Percentiles rank a stretch among this genome's conserved stretches.
Evolutionary conservation across 1,140 invertebrate species (phyloP).

Genomic region (Nasonia vitripennis): DNA sequence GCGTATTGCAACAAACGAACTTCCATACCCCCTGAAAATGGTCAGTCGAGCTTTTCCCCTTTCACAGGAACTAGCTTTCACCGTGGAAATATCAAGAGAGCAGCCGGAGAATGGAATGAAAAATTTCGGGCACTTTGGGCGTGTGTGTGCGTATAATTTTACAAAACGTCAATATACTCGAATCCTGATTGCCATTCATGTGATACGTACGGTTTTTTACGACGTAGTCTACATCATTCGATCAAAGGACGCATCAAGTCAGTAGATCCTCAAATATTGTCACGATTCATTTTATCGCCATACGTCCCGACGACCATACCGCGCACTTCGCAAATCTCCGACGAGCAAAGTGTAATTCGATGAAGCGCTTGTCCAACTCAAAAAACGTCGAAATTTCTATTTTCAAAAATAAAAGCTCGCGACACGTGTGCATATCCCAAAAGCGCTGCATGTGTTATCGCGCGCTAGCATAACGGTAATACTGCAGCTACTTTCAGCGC

Average conservation of each 20-base stretch:
- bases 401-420: too few relatives aligned
- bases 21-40: background rate
- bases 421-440: background rate
- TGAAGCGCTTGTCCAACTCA: too few relatives aligned
- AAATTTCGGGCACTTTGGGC: background rate
- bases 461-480: background rate
- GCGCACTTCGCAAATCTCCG: too few relatives aligned
- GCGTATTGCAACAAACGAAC: background rate
- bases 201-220: background rate
- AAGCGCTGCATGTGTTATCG: background rate
- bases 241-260: too few relatives aligned
- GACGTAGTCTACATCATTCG: background rate
- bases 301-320: too few relatives aligned
- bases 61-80: background rate
- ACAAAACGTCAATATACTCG: too few relatives aligned
- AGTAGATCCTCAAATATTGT: background rate
- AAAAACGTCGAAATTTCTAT: too few relatives aligned
- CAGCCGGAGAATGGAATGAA: background rate
- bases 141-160: too few relatives aligned
- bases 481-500: slow-evolving; percentile 17
- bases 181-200: too few relatives aligned
- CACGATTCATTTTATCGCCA: too few relatives aligned
- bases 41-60: background rate
- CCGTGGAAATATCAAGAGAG: background rate
- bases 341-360: too few relatives aligned